Evolutionary conservation across 35 echinoderm and acorn worm species (phyloP).

Genomic region (Ptychodera flava): DNA sequence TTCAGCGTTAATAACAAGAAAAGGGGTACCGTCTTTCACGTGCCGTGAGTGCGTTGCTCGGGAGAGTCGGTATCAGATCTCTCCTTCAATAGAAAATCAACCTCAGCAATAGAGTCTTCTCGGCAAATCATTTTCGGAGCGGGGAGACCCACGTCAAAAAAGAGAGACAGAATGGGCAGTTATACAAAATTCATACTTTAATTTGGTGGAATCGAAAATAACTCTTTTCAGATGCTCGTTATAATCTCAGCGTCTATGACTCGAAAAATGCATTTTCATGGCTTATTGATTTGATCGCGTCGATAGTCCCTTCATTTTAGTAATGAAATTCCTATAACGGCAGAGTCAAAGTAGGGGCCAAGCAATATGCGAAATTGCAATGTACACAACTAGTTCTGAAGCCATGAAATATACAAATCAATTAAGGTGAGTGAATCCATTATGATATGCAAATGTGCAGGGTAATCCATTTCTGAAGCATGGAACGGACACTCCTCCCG

Average conservation of each 20-base stretch:
- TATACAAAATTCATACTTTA: background rate
- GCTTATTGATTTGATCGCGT: background rate
- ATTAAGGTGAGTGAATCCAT: background rate
- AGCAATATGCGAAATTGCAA: background rate
- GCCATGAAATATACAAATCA: background rate
- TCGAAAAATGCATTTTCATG: conserved; percentile 1
- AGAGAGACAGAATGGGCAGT: background rate
- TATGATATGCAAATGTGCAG: background rate
- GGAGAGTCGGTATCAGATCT: no score
- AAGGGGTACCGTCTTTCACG: no score
- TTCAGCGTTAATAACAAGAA: no score
- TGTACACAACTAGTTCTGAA: background rate
- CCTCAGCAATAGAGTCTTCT: no score
- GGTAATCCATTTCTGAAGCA: background rate
- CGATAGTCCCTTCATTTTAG: background rate
- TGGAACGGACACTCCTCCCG: background rate
- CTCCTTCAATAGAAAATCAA: no score
- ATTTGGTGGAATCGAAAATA: background rate
- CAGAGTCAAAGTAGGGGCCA: background rate
- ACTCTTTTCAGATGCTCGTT: background rate
- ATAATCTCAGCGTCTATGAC: background rate
- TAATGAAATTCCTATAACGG: background rate
- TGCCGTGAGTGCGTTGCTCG: no score
- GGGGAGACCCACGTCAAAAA: no score
- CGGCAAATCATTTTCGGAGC: no score